Evolutionary conservation across 2,888 invertebrate species (phyloP).

Genomic region (Suillia variegata): DNA sequence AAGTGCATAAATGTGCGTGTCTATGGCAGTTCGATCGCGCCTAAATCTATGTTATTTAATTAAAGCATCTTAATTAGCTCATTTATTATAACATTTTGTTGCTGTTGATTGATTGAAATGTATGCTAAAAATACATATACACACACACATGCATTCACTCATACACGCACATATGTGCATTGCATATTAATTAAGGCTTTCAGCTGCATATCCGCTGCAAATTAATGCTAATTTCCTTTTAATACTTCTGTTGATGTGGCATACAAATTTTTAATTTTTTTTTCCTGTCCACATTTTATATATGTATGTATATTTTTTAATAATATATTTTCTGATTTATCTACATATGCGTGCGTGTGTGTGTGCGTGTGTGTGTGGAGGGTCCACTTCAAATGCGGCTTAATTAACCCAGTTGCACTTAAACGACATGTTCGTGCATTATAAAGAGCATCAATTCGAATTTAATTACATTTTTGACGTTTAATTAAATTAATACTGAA

Average conservation of each 20-base stretch:
- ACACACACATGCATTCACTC: background rate
- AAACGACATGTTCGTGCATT: constrained; percentile 33
- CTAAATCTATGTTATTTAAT: constrained; percentile 36
- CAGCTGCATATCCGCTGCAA: constrained; percentile 25
- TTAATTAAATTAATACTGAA: constrained; percentile 51
- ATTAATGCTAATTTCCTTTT: constrained; percentile 34
- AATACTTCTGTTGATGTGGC: background rate
- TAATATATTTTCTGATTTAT: too few species aligned
- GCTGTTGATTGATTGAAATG: constrained; percentile 26
- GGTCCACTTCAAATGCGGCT: constrained; percentile 43
- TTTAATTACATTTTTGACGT: constrained; percentile 51
- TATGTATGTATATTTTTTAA: too few species aligned
- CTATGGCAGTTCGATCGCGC: background rate
- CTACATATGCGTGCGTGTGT: too few species aligned
- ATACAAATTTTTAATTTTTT: background rate
- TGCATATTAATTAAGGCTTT: constrained; percentile 11
- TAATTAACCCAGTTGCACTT: constrained; percentile 52
- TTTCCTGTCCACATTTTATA: too few species aligned
- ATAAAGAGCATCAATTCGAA: constrained; percentile 29
- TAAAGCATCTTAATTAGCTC: constrained; percentile 35
- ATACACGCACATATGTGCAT: background rate
- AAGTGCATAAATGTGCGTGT: background rate
- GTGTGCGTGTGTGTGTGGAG: too few species aligned
- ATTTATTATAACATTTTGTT: constrained; percentile 20
- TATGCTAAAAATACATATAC: background rate